Base-by-base conservation (phyloP, 2,113 vertebrate species). In the Proterorhinus semilunaris region DNA sequence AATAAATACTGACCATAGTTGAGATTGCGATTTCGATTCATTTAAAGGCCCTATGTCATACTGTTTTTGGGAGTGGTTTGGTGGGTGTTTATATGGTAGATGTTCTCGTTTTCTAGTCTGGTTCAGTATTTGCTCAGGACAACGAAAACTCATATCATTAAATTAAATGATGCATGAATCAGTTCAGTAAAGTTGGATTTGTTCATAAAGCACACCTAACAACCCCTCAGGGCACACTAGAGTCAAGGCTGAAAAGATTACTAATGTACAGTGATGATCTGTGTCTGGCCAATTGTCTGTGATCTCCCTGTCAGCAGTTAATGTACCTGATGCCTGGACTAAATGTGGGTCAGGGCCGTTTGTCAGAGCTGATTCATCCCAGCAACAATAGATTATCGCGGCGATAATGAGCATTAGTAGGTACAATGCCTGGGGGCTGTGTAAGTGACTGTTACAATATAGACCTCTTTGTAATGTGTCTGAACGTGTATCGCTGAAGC, bases 281-380 rank as follows among this genome's bases (percentile, higher is more conserved):
- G 67, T 68, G 65, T 75, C 71, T 77, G 68, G 72, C 68, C 87
- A 72, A 69, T 10, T 50, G 62, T 47, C 57, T 62, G 51, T 79
- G 76, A 89, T 81, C 85, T 83, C 62, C 65, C 68, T 67, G 75
- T 72, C 79, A 53, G 67, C 74, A 62, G 69, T 76, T 78, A 82
- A 74, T 71, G 79, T 82, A 82, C 57, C 66, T 69, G 59, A 61
- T 48, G 66, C 55, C 68, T 15, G 6, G 46, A 4, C 63, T 47
- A 59, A 80, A 83, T 85, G 78, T 82, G 73, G 87, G 77, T 87
- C 80, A 86, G 73, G 44, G 65, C 68, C 12, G 62, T 63, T 11
- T 1, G 0, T 17, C 61, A 21, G 42, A 67, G 59, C 62, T 81
- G 75, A 79, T 62, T 79, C 77, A 16, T 62, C 9, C 58, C 0